These are phyloP conservation scores for Agelas oroides DNA, from an alignment of 37 sponge, comb jelly and placozoan genomes.

Conservation along the genomic window DNA sequence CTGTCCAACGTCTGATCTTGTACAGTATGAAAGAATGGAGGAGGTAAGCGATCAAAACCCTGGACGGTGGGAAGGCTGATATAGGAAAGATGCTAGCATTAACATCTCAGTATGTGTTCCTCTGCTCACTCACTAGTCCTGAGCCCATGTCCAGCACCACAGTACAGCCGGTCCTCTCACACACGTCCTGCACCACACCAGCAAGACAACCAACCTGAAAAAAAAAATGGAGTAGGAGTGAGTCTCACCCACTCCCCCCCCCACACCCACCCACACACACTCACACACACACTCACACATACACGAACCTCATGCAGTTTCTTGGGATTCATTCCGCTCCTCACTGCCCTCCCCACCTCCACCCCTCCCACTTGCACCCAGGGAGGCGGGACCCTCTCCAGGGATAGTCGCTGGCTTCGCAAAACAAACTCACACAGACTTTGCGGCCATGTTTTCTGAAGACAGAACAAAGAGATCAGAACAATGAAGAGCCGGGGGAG, in stretches of 20 bases:
- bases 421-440: constrained; percentile 25
- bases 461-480: not conserved
- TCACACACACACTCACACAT: no score
- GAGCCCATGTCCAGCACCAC: constrained; percentile 76
- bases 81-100: no score
- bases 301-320: constrained; percentile 61
- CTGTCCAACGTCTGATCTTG: no score
- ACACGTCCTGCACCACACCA: constrained; percentile 53
- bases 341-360: not conserved
- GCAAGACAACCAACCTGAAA: constrained; percentile 60
- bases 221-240: not conserved
- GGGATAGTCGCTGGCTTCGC: constrained; percentile 15
- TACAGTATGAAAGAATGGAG: no score
- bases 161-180: constrained; percentile 7
- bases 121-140: constrained; percentile 65
- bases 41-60: no score
- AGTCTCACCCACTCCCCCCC: no score
- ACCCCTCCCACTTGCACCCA: not conserved
- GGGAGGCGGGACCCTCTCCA: constrained; percentile 9
- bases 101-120: no score
- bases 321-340: constrained; percentile 62
- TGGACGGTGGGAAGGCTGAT: no score
- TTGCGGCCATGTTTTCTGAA: constrained; percentile 41
- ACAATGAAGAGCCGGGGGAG: no score
- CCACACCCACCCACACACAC: no score